Conservation (phyloP, 2,888 invertebrate genomes). For the Nomada fucata region DNA sequence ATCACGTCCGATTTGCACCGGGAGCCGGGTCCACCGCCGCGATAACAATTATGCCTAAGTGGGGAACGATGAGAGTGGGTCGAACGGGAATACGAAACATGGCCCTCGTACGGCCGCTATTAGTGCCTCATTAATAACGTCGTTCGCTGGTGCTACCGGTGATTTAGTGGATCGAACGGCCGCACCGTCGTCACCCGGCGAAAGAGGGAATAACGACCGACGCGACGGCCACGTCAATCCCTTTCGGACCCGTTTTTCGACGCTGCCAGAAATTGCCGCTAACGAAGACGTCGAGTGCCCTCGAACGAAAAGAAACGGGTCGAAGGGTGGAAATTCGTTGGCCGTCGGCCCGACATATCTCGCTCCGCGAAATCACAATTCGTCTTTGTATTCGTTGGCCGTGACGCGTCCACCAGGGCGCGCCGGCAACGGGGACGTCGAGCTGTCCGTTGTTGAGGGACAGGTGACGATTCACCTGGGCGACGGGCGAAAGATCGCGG, state of each 20-base stretch:
- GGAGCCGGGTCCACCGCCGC: conserved; percentile 50
- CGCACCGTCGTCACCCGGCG: conserved; percentile 12
- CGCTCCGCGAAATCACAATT: conserved; percentile 40
- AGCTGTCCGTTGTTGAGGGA: conserved; percentile 61
- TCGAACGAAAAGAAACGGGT: conserved; percentile 28
- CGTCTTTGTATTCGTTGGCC: conserved; percentile 37
- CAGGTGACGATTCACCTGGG: conserved; percentile 44
- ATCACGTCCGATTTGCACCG: conserved; percentile 51
- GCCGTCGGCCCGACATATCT: not conserved
- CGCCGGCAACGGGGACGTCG: conserved; percentile 36
- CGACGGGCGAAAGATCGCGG: not conserved
- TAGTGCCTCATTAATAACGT: conserved; percentile 79
- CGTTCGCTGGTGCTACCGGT: conserved; percentile 63
- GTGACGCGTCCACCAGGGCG: conserved; percentile 36
- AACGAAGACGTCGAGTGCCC: conserved; percentile 59
- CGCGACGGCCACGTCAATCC: conserved; percentile 56
- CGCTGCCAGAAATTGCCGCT: conserved; percentile 50
- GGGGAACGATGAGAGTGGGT: conserved; percentile 74
- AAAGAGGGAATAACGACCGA: conserved; percentile 66
- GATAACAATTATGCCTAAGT: conserved; percentile 73
- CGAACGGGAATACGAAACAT: conserved; percentile 75
- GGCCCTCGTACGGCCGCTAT: conserved; percentile 70
- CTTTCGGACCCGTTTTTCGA: conserved; percentile 8
- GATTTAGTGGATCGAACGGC: conserved; percentile 64
- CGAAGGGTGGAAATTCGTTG: conserved; percentile 1